phyloP scores from a whole-genome alignment of 2,797 vertebrate species.

The Dryobates pubescens region DNA sequence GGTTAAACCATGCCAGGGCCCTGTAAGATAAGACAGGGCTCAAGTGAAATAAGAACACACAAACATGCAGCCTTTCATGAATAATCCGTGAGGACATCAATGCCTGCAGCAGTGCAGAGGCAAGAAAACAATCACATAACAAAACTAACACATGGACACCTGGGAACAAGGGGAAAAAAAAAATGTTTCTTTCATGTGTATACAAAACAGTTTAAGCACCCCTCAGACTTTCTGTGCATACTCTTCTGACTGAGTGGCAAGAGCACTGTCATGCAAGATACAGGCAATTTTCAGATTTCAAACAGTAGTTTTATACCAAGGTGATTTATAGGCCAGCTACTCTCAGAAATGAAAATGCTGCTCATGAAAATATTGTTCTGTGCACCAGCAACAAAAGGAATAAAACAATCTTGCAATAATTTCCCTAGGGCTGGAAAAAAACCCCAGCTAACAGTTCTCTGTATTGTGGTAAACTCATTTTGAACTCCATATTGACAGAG shows the following conservation, averaged over 20 bases:
- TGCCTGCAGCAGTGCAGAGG: accelerated
- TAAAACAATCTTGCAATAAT: neutral
- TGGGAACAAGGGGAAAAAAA: neutral
- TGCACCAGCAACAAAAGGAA: constrained; percentile 20
- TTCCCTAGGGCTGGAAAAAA: neutral
- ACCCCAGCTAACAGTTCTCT: neutral
- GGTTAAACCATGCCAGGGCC: neutral
- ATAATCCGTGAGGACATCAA: neutral
- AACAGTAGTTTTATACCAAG: neutral
- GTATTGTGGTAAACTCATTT: neutral
- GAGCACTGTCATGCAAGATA: neutral
- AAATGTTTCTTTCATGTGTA: neutral
- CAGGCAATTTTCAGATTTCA: neutral
- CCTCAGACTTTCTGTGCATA: neutral
- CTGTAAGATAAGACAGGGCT: neutral
- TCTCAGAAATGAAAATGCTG: constrained; percentile 25
- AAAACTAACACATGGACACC: neutral
- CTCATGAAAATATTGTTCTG: neutral
- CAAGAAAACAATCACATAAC: neutral
- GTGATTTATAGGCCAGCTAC: constrained; percentile 26
- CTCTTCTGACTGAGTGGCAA: neutral
- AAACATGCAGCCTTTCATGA: neutral
- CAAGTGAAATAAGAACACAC: neutral
- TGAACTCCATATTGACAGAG: neutral
- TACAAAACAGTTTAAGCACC: neutral